Evolutionary conservation across 2,797 vertebrate species (phyloP).

Genomic region (Acanthis flammea): DNA sequence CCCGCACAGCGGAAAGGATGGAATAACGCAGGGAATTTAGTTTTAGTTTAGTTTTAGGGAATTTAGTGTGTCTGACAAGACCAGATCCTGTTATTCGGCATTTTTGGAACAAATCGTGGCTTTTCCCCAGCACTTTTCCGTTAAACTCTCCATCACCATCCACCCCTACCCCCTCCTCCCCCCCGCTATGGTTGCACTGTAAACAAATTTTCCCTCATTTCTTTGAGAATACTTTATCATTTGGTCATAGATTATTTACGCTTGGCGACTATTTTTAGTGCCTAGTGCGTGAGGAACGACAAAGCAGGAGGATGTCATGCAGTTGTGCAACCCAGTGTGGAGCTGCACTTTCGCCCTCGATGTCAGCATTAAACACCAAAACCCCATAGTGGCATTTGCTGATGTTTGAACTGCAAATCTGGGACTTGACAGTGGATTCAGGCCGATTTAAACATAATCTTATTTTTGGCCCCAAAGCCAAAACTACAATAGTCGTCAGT

Average conservation of each 20-base stretch:
- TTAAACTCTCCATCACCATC: too few species aligned
- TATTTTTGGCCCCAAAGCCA: neutral
- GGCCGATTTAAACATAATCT: neutral
- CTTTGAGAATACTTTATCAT: neutral
- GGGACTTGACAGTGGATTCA: neutral
- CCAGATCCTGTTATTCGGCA: neutral
- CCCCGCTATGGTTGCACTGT: fast-evolving
- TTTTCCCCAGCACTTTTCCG: neutral
- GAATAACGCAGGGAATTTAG: fast-evolving
- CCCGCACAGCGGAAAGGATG: fast-evolving
- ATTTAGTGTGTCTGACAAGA: neutral
- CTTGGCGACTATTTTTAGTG: conserved; percentile 2
- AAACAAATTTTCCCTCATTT: neutral
- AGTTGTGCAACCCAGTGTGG: neutral
- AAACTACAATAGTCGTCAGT: neutral
- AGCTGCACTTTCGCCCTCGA: neutral
- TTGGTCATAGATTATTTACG: neutral
- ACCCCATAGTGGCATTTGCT: neutral
- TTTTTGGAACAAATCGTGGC: neutral
- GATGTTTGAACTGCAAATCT: neutral
- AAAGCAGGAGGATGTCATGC: neutral
- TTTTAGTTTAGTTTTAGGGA: neutral
- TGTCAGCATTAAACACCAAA: neutral
- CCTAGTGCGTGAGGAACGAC: neutral
- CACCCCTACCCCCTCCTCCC: fast-evolving